Evolutionary conservation across 2,113 vertebrate species (phyloP), one percentile per base, ranked within the genome.

Genomic region (Mixornis gularis): DNA sequence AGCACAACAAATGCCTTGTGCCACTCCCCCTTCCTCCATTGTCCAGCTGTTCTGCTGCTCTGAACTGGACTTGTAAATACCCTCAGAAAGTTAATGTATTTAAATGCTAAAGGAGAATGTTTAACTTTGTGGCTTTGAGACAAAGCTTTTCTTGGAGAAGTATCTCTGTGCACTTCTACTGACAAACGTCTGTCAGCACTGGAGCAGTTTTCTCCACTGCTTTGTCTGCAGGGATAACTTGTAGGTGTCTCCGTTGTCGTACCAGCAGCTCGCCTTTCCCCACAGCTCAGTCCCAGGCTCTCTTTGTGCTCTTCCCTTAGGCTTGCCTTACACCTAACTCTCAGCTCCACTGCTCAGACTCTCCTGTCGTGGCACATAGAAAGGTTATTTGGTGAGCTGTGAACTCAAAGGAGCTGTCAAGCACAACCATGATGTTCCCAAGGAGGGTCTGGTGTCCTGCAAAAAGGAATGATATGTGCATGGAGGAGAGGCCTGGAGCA

Each of bases 31-130:
- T 84, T 79, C 70, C 85, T 96, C 56, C 12, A 26, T 66, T 91
- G 91, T 93, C 87, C 86, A 18, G 90, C 93, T 80, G 51, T 90
- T 97, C 88, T 95, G 95, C 96, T 97, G 92, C 96, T 96, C 88
- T 91, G 86, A 97, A 95, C 95, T 96, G 96, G 92, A 96, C 83
- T 82, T 97, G 96, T 97, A 96, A 93, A 97, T 97, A 95, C 56
- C 43, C 69, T 96, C 94, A 53, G 87, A 95, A 95, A 92, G 82
- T 95, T 92, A 94, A 96, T 89, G 95, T 96, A 97, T 96, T 97
- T 96, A 97, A 96, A 94, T 91, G 94, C 88, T 93, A 90, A 97
- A 96, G 94, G 94, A 94, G 96, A 96, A 97, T 95, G 95, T 96
- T 90, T 95, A 95, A 96, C 93, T 96, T 96, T 13, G 64, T 95